Percentiles rank a stretch among this genome's conserved stretches.
Conservation (phyloP, 2,113 vertebrate species). For the Dipodomys spectabilis region DNA sequence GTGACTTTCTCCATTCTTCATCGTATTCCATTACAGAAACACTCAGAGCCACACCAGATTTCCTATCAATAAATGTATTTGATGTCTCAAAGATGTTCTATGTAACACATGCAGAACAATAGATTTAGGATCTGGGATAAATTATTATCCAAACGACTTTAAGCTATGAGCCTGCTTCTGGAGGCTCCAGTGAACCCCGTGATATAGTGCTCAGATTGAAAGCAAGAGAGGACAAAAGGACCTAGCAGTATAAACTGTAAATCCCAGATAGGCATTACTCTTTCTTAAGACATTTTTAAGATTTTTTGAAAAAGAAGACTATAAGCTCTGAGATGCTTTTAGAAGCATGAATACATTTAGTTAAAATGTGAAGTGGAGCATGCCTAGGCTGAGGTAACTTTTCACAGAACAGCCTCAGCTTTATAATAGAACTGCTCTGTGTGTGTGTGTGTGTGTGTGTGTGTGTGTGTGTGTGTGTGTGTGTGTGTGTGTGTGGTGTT, state of each 20-base stretch:
- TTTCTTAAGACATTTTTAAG: slow-evolving; percentile 57
- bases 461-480: slow-evolving; percentile 32
- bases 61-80: slow-evolving; percentile 75
- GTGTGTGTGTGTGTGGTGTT: slow-evolving; percentile 50
- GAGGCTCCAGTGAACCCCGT: background rate
- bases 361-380: slow-evolving; percentile 63
- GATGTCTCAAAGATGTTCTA: slow-evolving; percentile 61
- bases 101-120: slow-evolving; percentile 69
- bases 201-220: background rate
- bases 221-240: slow-evolving; percentile 26
- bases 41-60: slow-evolving; percentile 67
- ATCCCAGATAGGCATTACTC: slow-evolving; percentile 51
- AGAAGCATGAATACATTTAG: slow-evolving; percentile 61
- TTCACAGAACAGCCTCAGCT: slow-evolving; percentile 66
- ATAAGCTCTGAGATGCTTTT: slow-evolving; percentile 32
- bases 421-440: slow-evolving; percentile 60
- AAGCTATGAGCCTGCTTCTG: background rate
- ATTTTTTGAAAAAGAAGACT: slow-evolving; percentile 49
- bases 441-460: slow-evolving; percentile 22
- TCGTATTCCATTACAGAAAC: slow-evolving; percentile 69
- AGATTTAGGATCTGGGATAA: slow-evolving; percentile 57
- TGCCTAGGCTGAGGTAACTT: slow-evolving; percentile 48
- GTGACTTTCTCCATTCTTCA: slow-evolving; percentile 57
- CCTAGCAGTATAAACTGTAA: slow-evolving; percentile 52
- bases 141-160: slow-evolving; percentile 63